Percentiles rank a stretch among this genome's conserved stretches.
These are phyloP conservation scores for Pelecanoides urinatrix DNA, from an alignment of 2,113 vertebrate genomes.

Conservation along the genomic window DNA sequence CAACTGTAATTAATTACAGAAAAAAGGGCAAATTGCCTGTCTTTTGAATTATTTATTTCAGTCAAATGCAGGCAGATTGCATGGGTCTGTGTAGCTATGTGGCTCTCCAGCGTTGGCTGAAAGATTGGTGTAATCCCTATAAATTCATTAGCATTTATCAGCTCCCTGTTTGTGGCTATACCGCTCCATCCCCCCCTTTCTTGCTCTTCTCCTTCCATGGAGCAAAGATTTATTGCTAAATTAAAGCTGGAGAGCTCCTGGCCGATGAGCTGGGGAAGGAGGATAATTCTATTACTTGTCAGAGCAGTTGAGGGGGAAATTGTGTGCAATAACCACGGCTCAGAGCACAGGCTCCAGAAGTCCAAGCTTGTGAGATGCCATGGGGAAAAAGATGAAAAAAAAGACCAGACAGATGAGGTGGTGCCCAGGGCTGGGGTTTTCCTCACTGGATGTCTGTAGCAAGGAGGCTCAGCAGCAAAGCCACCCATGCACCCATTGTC, in stretches of 20 bases:
- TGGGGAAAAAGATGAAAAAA: fast-evolving
- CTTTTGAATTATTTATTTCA: background rate
- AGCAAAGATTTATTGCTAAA: constrained; percentile 18
- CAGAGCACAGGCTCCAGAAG: background rate
- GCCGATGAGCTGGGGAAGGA: background rate
- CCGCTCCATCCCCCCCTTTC: background rate
- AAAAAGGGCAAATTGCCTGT: background rate
- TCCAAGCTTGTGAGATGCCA: background rate
- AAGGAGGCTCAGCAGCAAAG: background rate
- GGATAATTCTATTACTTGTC: constrained; percentile 41
- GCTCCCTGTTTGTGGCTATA: background rate
- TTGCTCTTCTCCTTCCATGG: background rate
- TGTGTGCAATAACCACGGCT: background rate
- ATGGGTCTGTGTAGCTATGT: background rate
- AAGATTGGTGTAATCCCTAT: constrained; percentile 9
- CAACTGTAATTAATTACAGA: background rate
- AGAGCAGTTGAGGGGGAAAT: background rate
- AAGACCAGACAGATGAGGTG: background rate
- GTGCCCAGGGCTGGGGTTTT: background rate
- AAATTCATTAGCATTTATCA: constrained; percentile 49
- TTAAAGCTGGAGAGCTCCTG: background rate
- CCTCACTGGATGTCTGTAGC: background rate
- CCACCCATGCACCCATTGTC: no score
- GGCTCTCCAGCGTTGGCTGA: background rate
- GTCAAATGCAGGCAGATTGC: background rate